Evolutionary conservation across 2,888 invertebrate species (phyloP), one percentile per base, ranked within the genome.

Genomic region (Rosalia funebris): DNA sequence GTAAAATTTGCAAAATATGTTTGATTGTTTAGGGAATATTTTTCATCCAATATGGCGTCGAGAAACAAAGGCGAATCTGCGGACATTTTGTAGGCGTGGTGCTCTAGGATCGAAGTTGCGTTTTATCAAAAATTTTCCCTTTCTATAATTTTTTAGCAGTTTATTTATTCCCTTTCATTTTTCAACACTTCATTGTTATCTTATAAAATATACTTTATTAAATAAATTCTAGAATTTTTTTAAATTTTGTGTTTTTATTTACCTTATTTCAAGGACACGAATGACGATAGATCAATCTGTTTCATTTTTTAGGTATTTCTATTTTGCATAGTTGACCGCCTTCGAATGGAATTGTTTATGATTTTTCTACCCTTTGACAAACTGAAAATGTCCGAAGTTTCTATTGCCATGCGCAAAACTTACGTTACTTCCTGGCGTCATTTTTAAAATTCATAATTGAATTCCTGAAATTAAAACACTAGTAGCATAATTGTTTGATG

Each of bases 71-170:
- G 71, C 75, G 73, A 75, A 65, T 66, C 57, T 67, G 76, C 75
- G 68, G 81, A 79, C 81, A 81, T 82, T 80, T 81, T 81, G 80
- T 80, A 79, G 81, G 82, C 80, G 82, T 81, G 81, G 79, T 77
- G 67, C 63, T 64, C 64, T 62, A 60, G 58, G 68, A 67, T 65
- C 57, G 46, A 64, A 62, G 56, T 64, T 65, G 57, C 19, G 62
- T 65, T 70, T 70, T 63, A 31, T 60, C 34, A 47, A 52, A 56
- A 56, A 63, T 48, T 64, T 60, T 47, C 14, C 16, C 12, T 53
- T 42, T 47, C 36, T 46, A 50, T 53, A 57, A 34, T 48, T 56
- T 45, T 52, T 59, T 50, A 20, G 20, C 17, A 34, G n/a, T 32
- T 45, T 32, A 55, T 32, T 54, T 36, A 16, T 53, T 39, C 1